Evolutionary conservation across 2,888 invertebrate species (phyloP), one percentile per base, ranked within the genome.

Genomic region (Sisyra terminalis): DNA sequence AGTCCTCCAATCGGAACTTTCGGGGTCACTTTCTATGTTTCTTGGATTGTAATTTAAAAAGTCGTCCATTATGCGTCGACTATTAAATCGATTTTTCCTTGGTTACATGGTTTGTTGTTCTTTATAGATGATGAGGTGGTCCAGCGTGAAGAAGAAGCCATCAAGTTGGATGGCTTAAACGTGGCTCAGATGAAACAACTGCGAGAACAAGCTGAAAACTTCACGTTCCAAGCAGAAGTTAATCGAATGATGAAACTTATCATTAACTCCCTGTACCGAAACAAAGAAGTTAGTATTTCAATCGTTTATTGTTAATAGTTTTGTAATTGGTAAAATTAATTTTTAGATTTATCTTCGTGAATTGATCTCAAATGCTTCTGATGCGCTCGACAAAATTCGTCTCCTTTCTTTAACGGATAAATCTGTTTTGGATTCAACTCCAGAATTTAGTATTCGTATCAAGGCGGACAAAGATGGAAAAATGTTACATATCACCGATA

Each of bases 161-260:
- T 97, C 52, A 87, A 90, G 57, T 66, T 96, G 43, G 98, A 98
- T 67, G 90, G 88, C 3, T 69, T 98, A 45, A 96, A 85, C 67
- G 89, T 89, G 13, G 85, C 93, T 13, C 90, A 98, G 66, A 70
- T 93, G 59, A 88, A 87, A 53, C 89, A 96, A 66, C 63, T 98
- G 36, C 70, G 87, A 46, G 90, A 89, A 38, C 83, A 81, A 57
- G 80, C 94, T 1, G 84, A 88, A 58, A 89, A 85, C 60, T 84
- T 77, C 58, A 74, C 78, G 17, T 97, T 96, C 71, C 90, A 98
- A 69, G 94, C 98, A 1, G 98, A 98, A 68, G 98, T 99, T 34
- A 94, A 94, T 67, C 84, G 97, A 45, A 96, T 99, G 94, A 99
- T 98, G 98, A 99, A 98, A 65, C 76, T 98, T 46, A 98, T 98